Conservation (phyloP, 2,888 invertebrate genomes). For the Entomobrya proxima region DNA sequence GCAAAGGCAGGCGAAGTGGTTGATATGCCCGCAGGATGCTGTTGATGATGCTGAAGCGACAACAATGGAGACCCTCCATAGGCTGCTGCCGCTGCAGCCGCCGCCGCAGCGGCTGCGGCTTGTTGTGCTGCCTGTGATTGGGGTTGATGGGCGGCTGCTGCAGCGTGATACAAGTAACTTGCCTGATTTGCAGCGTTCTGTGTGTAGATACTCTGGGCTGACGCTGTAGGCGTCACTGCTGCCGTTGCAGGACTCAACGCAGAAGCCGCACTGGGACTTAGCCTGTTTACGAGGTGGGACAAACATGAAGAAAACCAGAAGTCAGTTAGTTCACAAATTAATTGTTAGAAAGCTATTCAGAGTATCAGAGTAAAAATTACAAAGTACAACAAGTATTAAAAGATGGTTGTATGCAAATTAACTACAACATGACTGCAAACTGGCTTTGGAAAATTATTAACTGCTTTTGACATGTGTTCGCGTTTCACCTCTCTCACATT, state of each 20-base stretch:
- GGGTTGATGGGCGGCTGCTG: conserved; percentile 78
- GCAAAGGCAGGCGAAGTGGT: conserved; percentile 72
- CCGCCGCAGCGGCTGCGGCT: conserved; percentile 85
- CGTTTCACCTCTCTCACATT: conserved; percentile 38
- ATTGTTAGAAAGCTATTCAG: no score
- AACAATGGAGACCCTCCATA: conserved; percentile 83
- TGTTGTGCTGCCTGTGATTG: conserved; percentile 83
- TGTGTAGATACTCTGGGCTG: no score
- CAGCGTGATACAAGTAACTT: conserved; percentile 71
- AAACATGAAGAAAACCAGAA: no score
- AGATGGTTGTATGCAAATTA: no score
- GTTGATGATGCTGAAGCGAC: conserved; percentile 56
- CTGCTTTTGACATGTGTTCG: not conserved
- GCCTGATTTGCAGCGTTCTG: conserved; percentile 67
- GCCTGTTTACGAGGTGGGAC: no score
- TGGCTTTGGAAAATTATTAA: not conserved
- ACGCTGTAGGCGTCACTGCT: conserved; percentile 80
- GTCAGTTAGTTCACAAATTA: no score
- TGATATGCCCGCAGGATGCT: conserved; percentile 53
- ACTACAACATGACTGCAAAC: not conserved
- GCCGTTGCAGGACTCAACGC: conserved; percentile 4
- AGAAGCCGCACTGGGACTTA: conserved; percentile 13
- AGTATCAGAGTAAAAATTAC: no score
- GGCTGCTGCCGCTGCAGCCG: conserved; percentile 83
- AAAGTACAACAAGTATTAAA: no score